Conservation (phyloP, 2,113 vertebrate species). For the Centrocercus urophasianus region DNA sequence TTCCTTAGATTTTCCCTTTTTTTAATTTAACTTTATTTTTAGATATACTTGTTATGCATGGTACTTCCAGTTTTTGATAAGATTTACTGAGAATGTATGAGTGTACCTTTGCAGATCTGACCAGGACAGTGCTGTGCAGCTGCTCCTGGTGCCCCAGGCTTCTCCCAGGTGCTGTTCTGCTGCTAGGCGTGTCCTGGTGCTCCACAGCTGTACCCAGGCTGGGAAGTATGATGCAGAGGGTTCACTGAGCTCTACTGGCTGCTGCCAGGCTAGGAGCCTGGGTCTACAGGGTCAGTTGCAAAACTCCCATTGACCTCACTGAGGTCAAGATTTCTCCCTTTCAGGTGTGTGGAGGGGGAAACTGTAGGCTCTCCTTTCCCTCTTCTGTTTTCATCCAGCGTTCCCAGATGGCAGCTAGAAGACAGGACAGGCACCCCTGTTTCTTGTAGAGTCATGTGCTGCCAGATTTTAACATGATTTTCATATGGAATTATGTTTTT, state of each 20-base stretch:
- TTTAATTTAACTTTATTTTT: neutral
- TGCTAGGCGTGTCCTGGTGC: accelerated
- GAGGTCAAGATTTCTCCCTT: neutral
- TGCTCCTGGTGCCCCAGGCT: neutral
- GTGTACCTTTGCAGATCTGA: neutral
- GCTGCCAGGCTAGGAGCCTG: neutral
- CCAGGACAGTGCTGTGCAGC: neutral
- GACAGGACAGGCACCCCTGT: neutral
- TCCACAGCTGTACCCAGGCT: neutral
- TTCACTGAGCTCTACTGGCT: neutral
- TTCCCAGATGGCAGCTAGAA: neutral
- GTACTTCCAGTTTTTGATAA: accelerated
- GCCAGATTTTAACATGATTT: neutral
- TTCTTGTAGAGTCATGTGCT: neutral
- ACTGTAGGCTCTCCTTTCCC: neutral
- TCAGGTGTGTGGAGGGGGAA: neutral
- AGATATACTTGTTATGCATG: neutral
- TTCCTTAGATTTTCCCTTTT: accelerated
- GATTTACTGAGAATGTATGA: neutral
- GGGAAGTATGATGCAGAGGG: neutral
- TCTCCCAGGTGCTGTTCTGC: neutral
- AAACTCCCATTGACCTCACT: neutral
- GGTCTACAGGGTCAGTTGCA: neutral
- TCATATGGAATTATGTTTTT: neutral
- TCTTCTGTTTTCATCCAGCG: neutral